phyloP scores from a whole-genome alignment of 2,797 vertebrate species.

The Chaunax sp. region DNA sequence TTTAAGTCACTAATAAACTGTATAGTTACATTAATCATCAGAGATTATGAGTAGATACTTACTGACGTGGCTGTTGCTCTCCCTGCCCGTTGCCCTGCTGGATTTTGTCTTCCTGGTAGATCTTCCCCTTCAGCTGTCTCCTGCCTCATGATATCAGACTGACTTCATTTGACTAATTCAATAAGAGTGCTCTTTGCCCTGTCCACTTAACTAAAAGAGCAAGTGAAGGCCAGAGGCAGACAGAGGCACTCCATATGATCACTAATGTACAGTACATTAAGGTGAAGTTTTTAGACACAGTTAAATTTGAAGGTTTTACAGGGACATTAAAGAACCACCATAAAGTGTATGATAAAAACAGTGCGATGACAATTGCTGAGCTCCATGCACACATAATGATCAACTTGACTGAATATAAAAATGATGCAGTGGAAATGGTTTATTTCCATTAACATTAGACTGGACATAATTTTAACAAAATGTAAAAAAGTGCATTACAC shows the following conservation, averaged over 20 bases:
- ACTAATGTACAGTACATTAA: neutral
- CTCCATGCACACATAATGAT: neutral
- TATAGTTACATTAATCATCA: neutral
- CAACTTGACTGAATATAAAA: constrained; percentile 5
- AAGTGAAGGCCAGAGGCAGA: constrained; percentile 19
- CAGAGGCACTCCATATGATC: constrained; percentile 12
- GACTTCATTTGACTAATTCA: constrained; percentile 82
- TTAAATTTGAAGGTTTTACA: neutral
- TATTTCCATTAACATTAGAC: constrained; percentile 90
- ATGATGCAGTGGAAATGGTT: constrained; percentile 83
- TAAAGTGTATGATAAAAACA: neutral
- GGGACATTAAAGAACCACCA: neutral
- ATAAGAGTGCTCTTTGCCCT: constrained; percentile 59
- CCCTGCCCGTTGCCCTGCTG: constrained; percentile 21
- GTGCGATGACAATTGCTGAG: neutral
- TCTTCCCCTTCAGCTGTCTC: constrained; percentile 46
- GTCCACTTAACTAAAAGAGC: constrained; percentile 36
- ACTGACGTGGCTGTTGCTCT: constrained; percentile 39
- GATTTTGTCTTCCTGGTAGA: constrained; percentile 49
- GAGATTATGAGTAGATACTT: constrained; percentile 48
- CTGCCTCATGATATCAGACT: constrained; percentile 73
- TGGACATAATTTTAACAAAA: constrained; percentile 88
- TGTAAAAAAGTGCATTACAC: constrained; percentile 89
- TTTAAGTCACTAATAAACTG: constrained; percentile 1
- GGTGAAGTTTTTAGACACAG: neutral